Conservation (phyloP, 2,888 invertebrate species). For the Pyrrhia umbra region DNA sequence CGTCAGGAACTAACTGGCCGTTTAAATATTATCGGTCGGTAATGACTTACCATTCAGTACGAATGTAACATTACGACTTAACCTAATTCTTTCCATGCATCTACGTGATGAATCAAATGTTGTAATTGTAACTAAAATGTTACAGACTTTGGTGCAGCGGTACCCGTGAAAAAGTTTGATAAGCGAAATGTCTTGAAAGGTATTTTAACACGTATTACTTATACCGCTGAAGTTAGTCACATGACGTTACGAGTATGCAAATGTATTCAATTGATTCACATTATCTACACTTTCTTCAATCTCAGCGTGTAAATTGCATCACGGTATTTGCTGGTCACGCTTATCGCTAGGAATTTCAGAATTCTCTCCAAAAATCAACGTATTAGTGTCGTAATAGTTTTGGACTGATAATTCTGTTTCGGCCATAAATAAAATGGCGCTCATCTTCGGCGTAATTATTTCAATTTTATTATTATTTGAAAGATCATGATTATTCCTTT, state of each 20-base stretch:
- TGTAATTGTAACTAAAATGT: slow-evolving; percentile 1
- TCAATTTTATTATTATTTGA: no score
- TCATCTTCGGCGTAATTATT: slow-evolving; percentile 4
- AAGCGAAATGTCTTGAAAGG: not conserved
- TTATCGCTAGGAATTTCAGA: not conserved
- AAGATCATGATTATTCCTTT: not conserved
- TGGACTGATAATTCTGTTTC: not conserved
- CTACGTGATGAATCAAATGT: slow-evolving; percentile 23
- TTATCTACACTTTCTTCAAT: slow-evolving; percentile 37
- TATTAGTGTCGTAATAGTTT: slow-evolving; percentile 6
- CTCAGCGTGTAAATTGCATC: slow-evolving; percentile 32
- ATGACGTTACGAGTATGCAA: slow-evolving; percentile 12
- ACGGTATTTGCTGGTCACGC: slow-evolving; percentile 11
- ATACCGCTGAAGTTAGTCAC: slow-evolving; percentile 6
- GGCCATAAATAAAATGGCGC: not conserved
- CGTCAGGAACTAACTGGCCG: slow-evolving; percentile 26
- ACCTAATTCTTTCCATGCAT: slow-evolving; percentile 50
- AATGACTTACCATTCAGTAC: slow-evolving; percentile 42
- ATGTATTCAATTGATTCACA: slow-evolving; percentile 42
- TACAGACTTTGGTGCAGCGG: not conserved
- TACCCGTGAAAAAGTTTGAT: not conserved
- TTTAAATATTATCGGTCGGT: slow-evolving; percentile 35
- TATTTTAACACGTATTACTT: slow-evolving; percentile 17
- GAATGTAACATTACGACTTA: slow-evolving; percentile 53
- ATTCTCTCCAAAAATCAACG: slow-evolving; percentile 10